phyloP scores from a whole-genome alignment of 2,797 vertebrate genomes.

The Alectoris magna region DNA sequence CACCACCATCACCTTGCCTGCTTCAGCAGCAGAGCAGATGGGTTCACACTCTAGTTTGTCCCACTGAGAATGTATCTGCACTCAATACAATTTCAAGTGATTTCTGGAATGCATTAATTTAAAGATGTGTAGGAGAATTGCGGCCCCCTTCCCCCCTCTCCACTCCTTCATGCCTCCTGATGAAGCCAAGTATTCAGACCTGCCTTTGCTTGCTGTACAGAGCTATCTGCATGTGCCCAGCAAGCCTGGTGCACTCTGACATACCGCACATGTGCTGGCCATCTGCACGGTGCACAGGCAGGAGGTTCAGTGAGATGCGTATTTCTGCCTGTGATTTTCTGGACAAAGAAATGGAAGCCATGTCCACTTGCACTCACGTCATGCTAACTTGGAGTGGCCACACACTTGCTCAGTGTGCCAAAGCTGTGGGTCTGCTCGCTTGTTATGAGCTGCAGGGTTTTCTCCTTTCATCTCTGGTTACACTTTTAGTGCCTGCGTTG shows the following conservation, averaged over 20 bases:
- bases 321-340: neutral
- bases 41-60: neutral
- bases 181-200: neutral
- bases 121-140: accelerated
- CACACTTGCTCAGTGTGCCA: neutral
- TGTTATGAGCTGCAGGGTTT: neutral
- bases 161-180: neutral
- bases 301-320: neutral
- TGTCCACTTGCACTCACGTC: neutral
- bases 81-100: neutral
- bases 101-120: neutral
- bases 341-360: neutral
- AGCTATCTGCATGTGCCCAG: constrained; percentile 9
- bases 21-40: accelerated
- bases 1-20: accelerated
- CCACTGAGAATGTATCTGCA: accelerated
- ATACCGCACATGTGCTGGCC: constrained; percentile 12
- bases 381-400: neutral
- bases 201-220: neutral
- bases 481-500: constrained; percentile 15
- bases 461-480: neutral
- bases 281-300: neutral
- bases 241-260: neutral
- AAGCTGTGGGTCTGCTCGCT: neutral
- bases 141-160: neutral